phyloP scores from a whole-genome alignment of 2,888 invertebrate species.

The Diarsia mendica region DNA sequence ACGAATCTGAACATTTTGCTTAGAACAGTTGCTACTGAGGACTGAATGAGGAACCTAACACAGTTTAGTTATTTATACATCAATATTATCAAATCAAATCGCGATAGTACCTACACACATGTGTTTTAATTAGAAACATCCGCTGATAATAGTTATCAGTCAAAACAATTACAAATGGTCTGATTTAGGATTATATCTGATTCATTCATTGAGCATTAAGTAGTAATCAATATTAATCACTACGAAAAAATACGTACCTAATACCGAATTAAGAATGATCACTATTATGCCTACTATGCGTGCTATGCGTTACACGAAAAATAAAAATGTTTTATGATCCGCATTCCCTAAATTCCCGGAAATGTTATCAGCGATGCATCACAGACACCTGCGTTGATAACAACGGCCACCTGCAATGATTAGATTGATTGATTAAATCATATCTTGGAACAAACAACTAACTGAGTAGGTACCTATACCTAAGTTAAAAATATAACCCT shows the following conservation, averaged over 20 bases:
- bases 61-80: slow-evolving; percentile 7
- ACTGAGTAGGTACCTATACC: too few relatives aligned
- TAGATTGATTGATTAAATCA: slow-evolving; percentile 9
- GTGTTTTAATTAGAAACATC: background rate
- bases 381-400: slow-evolving; percentile 29
- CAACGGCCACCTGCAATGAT: background rate
- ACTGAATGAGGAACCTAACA: slow-evolving; percentile 5
- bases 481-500: background rate
- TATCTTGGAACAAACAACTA: background rate
- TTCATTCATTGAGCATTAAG: background rate
- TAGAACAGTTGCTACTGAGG: slow-evolving; percentile 2
- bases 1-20: slow-evolving; percentile 30
- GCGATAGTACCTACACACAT: slow-evolving; percentile 15
- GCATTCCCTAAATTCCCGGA: slow-evolving; percentile 1
- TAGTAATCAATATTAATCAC: background rate
- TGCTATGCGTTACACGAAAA: too few relatives aligned
- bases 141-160: background rate
- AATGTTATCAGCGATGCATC: slow-evolving; percentile 7
- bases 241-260: background rate
- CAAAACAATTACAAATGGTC: background rate
- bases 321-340: too few relatives aligned
- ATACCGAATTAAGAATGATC: background rate
- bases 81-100: background rate
- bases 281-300: too few relatives aligned
- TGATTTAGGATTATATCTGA: slow-evolving; percentile 2